Evolutionary conservation across 2,797 vertebrate species (phyloP).

Genomic region (Sebastes steindachneri): DNA sequence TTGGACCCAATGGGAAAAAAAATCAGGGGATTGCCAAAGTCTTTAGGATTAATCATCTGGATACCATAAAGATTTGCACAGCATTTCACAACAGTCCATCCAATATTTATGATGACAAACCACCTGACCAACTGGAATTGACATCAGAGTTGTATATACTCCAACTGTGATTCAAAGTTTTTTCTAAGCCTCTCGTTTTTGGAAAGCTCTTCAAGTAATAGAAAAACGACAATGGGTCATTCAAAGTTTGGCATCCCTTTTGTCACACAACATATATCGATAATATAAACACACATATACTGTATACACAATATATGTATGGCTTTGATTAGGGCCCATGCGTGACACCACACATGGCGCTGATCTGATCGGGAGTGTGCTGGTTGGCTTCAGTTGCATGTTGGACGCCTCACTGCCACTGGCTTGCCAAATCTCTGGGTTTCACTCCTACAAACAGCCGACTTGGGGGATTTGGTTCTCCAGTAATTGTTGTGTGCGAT

Average conservation of each 20-base stretch:
- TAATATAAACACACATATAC: neutral
- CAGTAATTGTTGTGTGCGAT: slow-evolving; percentile 72
- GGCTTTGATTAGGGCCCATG: slow-evolving; percentile 68
- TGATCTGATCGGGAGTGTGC: slow-evolving; percentile 75
- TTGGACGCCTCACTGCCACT: slow-evolving; percentile 59
- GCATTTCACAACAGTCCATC: neutral
- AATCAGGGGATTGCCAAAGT: neutral
- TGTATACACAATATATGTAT: slow-evolving; percentile 21
- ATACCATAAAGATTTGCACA: neutral
- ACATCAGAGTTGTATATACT: neutral
- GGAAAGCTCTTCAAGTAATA: neutral
- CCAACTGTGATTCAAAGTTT: neutral
- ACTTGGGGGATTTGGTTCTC: slow-evolving; percentile 70
- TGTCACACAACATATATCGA: neutral
- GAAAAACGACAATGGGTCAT: neutral
- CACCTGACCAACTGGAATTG: neutral
- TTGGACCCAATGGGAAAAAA: neutral
- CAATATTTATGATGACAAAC: neutral
- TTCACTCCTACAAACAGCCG: slow-evolving; percentile 68
- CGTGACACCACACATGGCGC: slow-evolving; percentile 71
- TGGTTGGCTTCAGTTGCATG: slow-evolving; percentile 51
- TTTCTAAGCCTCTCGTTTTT: neutral
- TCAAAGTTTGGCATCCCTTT: neutral
- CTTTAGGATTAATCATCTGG: neutral
- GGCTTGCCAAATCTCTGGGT: slow-evolving; percentile 70